phyloP scores from a whole-genome alignment of 2,113 vertebrate species.

The Cnemophilus loriae region DNA sequence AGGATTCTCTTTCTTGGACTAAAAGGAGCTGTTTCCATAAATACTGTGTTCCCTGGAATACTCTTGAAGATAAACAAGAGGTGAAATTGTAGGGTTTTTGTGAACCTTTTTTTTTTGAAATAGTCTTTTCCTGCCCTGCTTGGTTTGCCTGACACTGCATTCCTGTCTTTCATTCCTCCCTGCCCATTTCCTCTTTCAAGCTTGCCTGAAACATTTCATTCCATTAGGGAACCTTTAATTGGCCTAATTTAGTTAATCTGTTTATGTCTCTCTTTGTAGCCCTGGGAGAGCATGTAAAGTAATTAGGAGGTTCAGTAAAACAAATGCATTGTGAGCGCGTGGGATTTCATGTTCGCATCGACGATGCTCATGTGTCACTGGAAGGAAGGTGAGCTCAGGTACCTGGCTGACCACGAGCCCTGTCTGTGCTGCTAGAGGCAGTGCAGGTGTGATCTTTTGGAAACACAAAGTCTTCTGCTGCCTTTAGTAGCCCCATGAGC shows the following conservation, averaged over 20 bases:
- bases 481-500: neutral
- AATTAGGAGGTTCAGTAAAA: constrained; percentile 66
- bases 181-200: constrained; percentile 21
- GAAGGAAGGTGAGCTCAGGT: neutral
- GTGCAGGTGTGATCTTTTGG: neutral
- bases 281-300: constrained; percentile 64
- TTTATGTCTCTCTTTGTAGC: constrained; percentile 66
- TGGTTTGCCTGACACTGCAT: neutral
- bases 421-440: neutral
- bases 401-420: accelerated
- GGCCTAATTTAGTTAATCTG: constrained; percentile 71
- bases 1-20: neutral
- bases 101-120: neutral
- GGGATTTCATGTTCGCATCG: neutral
- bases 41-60: neutral
- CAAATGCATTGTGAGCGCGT: neutral
- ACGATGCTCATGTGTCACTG: neutral
- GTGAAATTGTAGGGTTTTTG: neutral
- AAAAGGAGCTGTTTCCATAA: neutral
- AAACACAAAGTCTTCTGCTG: neutral
- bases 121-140: neutral
- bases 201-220: constrained; percentile 65
- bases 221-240: constrained; percentile 72
- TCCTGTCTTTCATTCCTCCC: constrained; percentile 4
- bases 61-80: neutral